A percentile compares a stretch with the other conserved stretches of the same genome.
phyloP scores from a whole-genome alignment of 1,140 invertebrate species.

The Nomia melanderi region DNA sequence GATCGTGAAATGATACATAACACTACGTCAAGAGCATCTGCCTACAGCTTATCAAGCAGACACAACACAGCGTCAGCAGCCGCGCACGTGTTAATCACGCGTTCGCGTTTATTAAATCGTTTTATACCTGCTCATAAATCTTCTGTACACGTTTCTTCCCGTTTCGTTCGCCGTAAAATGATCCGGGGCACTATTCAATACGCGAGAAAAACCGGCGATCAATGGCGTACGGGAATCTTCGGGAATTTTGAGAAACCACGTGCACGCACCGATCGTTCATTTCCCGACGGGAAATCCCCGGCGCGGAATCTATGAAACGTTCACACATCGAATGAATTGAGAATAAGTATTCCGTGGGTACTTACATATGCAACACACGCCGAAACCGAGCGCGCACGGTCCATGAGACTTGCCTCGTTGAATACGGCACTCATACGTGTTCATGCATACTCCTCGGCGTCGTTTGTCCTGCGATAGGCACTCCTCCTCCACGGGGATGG shows the following conservation, averaged over 20 bases:
- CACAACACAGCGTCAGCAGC: too few species aligned
- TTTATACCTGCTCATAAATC: too few species aligned
- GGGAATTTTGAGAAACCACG: background rate
- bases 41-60: too few species aligned
- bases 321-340: background rate
- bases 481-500: constrained; percentile 89
- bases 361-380: constrained; percentile 94
- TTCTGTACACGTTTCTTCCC: too few species aligned
- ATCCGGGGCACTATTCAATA: too few species aligned
- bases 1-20: too few species aligned
- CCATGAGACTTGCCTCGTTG: constrained; percentile 88
- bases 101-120: too few species aligned
- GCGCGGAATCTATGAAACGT: background rate
- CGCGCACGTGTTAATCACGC: too few species aligned
- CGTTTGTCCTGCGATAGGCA: constrained; percentile 87
- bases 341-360: constrained; percentile 63
- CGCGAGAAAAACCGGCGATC: background rate
- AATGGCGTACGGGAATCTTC: too few species aligned
- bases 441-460: constrained; percentile 88
- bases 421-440: constrained; percentile 91
- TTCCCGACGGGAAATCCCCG: background rate
- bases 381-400: constrained; percentile 90
- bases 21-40: too few species aligned
- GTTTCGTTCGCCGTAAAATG: too few species aligned
- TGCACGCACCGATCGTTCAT: background rate